Evolutionary conservation across 2,888 invertebrate genomes (phyloP).

Genomic region (Gymnocheta viridis): DNA sequence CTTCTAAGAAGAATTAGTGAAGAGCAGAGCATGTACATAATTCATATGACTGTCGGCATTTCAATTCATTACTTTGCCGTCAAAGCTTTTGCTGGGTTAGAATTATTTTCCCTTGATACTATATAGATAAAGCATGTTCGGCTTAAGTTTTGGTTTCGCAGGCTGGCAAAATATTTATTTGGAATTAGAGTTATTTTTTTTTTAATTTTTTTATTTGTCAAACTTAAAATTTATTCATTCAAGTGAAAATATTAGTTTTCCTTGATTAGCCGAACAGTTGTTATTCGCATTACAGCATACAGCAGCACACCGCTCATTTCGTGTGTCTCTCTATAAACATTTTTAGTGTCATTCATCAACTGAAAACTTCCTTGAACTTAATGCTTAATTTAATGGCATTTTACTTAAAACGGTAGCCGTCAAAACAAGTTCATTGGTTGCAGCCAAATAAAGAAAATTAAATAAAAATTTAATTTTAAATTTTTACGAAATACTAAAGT

Average conservation of each 20-base stretch:
- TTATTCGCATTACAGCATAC: neutral
- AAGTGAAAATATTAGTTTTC: neutral
- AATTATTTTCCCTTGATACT: too few species aligned
- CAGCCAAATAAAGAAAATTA: constrained; percentile 45
- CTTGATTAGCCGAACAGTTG: neutral
- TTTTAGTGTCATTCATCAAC: constrained; percentile 1
- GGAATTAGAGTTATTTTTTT: too few species aligned
- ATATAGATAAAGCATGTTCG: too few species aligned
- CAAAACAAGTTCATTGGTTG: constrained; percentile 59
- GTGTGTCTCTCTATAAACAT: neutral
- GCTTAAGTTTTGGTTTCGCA: too few species aligned
- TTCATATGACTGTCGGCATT: too few species aligned
- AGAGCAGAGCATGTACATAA: too few species aligned
- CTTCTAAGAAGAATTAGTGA: too few species aligned
- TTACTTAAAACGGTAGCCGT: constrained; percentile 56
- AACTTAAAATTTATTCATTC: too few species aligned
- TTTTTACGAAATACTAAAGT: neutral
- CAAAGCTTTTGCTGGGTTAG: too few species aligned
- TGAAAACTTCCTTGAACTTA: constrained; percentile 63
- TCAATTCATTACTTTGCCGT: too few species aligned
- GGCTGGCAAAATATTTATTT: too few species aligned
- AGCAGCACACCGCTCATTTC: neutral
- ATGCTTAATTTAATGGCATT: constrained; percentile 49
- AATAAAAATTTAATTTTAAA: neutral
- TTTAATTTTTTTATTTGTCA: too few species aligned